Evolutionary conservation across 2,113 vertebrate genomes (phyloP).

Genomic region (Nematolebias whitei): DNA sequence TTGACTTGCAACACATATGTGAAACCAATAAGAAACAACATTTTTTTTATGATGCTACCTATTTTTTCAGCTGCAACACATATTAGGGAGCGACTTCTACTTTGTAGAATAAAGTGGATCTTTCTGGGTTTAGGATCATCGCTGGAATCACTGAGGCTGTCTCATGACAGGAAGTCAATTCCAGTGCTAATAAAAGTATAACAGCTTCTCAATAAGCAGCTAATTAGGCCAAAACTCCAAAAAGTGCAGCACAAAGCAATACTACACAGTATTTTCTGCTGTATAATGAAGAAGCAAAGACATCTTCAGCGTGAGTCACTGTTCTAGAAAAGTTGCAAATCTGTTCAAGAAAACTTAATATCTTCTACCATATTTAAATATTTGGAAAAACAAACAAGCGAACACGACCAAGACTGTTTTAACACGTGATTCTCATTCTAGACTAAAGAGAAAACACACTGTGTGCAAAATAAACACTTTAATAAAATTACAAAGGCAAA

Average conservation of each 20-base stretch:
- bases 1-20: not conserved
- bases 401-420: no score
- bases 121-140: slow-evolving; percentile 16
- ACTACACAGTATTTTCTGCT: slow-evolving; percentile 22
- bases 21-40: no score
- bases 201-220: slow-evolving; percentile 7
- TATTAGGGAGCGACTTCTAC: not conserved
- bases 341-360: not conserved
- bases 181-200: slow-evolving; percentile 8
- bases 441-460: no score
- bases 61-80: slow-evolving; percentile 11
- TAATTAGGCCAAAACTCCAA: slow-evolving; percentile 25
- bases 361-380: not conserved
- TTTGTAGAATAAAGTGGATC: not conserved
- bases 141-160: slow-evolving; percentile 13
- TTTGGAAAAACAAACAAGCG: no score
- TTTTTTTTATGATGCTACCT: not conserved
- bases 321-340: not conserved
- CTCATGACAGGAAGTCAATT: slow-evolving; percentile 34
- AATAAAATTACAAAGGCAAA: no score
- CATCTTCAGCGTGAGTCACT: not conserved
- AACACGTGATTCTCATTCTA: no score
- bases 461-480: no score
- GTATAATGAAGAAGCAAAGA: slow-evolving; percentile 29
- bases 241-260: slow-evolving; percentile 42